Evolutionary conservation across 2,888 invertebrate genomes (phyloP), one percentile per base, ranked within the genome.

Genomic region (Tribolium freemani): DNA sequence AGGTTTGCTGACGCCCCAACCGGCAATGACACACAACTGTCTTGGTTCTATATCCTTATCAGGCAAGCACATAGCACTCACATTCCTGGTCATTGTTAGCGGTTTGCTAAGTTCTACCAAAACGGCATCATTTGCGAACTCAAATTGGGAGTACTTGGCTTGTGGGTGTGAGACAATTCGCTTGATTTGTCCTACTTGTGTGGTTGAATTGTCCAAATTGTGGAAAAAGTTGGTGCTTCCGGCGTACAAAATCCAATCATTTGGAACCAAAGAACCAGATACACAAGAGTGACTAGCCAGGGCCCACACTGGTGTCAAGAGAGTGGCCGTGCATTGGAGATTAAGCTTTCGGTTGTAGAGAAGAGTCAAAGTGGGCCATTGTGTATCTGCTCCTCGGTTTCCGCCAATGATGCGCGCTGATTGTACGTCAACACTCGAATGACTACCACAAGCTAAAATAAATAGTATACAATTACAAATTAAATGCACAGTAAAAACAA

Each of bases 1-100:
- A 60, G 88, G 87, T 71, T 84, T 83, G 46, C 86, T 88, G 73
- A 89, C 87, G 64, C 89, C 89, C 91, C 90, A 91, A 50, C 91
- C 90, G 31, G 89, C 90, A 8, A 88, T 88, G 0, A 90, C 88
- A 79, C 91, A 91, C 10, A 88, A 79, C 77, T 90, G 89, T 56
- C 88, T 83, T 38, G 87, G 85, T 83, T 89, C 86, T 13, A 89
- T 86, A 46, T 84, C 82, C 69, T 84, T 81, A 8, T 85, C 82
- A 0, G 90, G 90, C 38, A 91, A 83, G 80, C 91, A 92, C 72
- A 90, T 87, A 5, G 91, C 88, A 70, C 88, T 89, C 8, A 90
- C 87, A 76, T 89, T 88, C 71, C 87, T 84, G 2, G 87, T 88
- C 60, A 91, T 87, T 3, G 82, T 83, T 50, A 91, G 81, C 10